Percentiles rank a stretch among this genome's conserved stretches.
phyloP scores from a whole-genome alignment of 2,113 vertebrate species.

The Scopus umbretta region DNA sequence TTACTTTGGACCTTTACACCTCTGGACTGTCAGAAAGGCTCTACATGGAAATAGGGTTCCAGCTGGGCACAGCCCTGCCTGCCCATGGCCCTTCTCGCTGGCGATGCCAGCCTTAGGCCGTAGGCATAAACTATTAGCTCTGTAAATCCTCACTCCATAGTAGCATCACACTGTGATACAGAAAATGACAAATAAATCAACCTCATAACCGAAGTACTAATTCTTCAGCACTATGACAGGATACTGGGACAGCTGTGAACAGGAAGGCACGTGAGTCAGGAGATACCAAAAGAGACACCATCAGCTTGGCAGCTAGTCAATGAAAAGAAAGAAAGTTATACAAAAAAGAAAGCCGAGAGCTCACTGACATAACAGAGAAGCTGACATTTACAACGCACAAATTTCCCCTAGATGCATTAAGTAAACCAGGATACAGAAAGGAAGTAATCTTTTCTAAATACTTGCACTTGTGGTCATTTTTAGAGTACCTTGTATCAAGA shows the following conservation, averaged over 20 bases:
- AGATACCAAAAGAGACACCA: background rate
- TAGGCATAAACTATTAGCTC: background rate
- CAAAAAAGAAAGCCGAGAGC: background rate
- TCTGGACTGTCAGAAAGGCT: background rate
- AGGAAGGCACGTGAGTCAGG: background rate
- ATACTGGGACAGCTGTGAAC: background rate
- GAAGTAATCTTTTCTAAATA: constrained; percentile 35
- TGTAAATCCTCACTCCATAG: background rate
- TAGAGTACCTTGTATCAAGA: background rate
- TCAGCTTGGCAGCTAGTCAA: background rate
- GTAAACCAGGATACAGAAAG: constrained; percentile 4
- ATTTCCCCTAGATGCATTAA: background rate
- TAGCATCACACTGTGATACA: background rate
- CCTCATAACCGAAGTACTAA: background rate
- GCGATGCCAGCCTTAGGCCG: background rate
- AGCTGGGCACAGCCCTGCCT: background rate
- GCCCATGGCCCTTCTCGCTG: background rate
- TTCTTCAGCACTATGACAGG: background rate
- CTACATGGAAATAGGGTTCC: background rate
- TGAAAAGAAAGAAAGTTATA: background rate
- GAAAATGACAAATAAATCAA: background rate
- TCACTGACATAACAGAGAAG: background rate
- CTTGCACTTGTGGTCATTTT: constrained; percentile 11
- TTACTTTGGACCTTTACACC: background rate
- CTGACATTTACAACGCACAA: background rate